Conservation (phyloP, 2,797 vertebrate genomes). For the Chrysocyon brachyurus region DNA sequence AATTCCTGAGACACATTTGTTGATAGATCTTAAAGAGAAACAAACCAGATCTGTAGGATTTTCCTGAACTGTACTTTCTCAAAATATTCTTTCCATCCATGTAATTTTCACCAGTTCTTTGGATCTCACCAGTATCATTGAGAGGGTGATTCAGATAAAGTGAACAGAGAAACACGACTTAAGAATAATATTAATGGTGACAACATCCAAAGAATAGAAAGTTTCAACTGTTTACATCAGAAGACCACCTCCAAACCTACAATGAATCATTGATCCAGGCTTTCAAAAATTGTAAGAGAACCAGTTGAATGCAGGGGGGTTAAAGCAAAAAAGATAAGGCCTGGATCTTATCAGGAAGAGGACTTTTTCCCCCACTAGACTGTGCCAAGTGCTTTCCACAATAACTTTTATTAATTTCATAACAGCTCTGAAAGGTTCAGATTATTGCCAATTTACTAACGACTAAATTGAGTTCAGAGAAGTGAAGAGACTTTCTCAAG, state of each 20-base stretch:
- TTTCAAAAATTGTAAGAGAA: slow-evolving; percentile 17
- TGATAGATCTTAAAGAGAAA: neutral
- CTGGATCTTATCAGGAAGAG: neutral
- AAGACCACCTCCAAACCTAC: neutral
- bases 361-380: neutral
- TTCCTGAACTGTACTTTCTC: neutral
- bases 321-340: slow-evolving; percentile 30
- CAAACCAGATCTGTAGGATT: neutral
- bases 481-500: slow-evolving; percentile 10
- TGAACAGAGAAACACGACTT: neutral
- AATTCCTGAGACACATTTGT: neutral
- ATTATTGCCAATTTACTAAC: slow-evolving; percentile 2
- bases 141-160: neutral
- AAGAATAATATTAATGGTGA: slow-evolving; percentile 6
- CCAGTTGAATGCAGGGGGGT: neutral
- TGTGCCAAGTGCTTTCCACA: neutral
- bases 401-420: slow-evolving; percentile 27
- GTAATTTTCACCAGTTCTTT: neutral
- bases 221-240: neutral
- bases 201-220: neutral
- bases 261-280: neutral
- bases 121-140: neutral
- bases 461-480: neutral
- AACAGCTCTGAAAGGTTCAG: neutral
- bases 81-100: neutral